Base-by-base conservation (phyloP, 1,140 invertebrate genomes). In the Drosophila bocki region DNA sequence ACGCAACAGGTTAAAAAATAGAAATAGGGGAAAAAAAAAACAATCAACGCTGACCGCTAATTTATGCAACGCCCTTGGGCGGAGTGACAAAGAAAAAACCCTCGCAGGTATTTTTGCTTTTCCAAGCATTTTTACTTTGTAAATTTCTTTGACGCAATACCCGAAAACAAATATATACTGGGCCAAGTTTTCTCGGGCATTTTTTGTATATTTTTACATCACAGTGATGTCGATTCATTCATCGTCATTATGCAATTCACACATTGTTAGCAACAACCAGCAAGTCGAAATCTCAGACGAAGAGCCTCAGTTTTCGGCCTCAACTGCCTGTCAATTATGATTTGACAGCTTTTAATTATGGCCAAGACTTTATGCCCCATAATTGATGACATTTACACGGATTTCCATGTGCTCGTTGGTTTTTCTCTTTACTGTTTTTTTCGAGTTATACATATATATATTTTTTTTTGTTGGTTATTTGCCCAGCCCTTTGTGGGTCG, bases 51-150 rank as follows among this genome's bases (percentile, higher is more conserved):
- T 58, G 47, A 19, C 65, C 63, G 75, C 78, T 88, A 87, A 87
- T 87, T 87, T 87, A 87, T 87, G 84, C 84, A 88, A 81, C 85
- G 84, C 84, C 84, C 84, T 87, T 87, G 84, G 85, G 76, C 47
- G 69, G 19, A 72, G 67, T 60, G 53, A 72, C 69, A 72, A 72
- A 50, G 44, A 37, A 44, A 37, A 42, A 69, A 37, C 69, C 67
- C 69, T 72, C 22, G 9, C 9, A 44, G 63, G 22, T 29, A 37
- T 17, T 58, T 29, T 42, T 7, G 39, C 17, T 65, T 44, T 63
- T 63, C 37, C 51, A 53, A 53, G 48, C 48, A 50, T 50, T 48
- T 48, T 48, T 48, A 48, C 22, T 15, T 26, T 47, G 22, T 47
- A 7, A 15, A 15, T 33, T 50, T 35, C 11, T 13, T 56, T 71